A percentile compares a stretch with the other conserved stretches of the same genome.
These are phyloP conservation scores for Clamator glandarius DNA, from an alignment of 2,797 vertebrate species.

Conservation along the genomic window DNA sequence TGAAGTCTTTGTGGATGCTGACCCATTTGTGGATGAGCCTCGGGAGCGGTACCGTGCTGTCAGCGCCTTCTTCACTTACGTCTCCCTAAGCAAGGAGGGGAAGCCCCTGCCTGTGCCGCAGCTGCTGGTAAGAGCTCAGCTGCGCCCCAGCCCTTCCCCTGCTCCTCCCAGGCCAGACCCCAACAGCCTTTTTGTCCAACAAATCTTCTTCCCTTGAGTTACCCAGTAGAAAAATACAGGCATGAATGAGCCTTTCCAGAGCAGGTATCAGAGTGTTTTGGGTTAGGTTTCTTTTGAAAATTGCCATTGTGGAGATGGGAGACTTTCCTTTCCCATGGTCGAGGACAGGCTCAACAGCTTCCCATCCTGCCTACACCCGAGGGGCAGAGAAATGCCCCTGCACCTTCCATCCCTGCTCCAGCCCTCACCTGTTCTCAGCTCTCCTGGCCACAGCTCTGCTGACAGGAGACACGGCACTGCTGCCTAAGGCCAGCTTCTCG, in stretches of 20 bases:
- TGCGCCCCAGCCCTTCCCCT: neutral
- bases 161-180: neutral
- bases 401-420: neutral
- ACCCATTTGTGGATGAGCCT: constrained; percentile 79
- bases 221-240: neutral
- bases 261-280: neutral
- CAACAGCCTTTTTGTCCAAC: neutral
- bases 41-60: constrained; percentile 86
- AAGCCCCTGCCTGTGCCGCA: constrained; percentile 85
- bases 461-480: neutral
- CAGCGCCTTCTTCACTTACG: constrained; percentile 93
- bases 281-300: neutral
- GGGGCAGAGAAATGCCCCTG: accelerated
- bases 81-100: constrained; percentile 91
- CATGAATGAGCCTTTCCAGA: neutral
- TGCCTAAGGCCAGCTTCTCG: neutral
- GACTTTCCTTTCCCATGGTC: neutral
- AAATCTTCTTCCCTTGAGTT: neutral
- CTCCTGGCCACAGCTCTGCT: neutral
- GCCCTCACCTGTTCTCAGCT: constrained; percentile 49
- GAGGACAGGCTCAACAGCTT: neutral
- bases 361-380: neutral
- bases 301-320: too few relatives aligned
- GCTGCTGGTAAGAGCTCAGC: constrained; percentile 84
- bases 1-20: constrained; percentile 91